These are phyloP conservation scores for Artemia sp. DNA, from an alignment of 2,888 invertebrate genomes.

Conservation along the genomic window DNA sequence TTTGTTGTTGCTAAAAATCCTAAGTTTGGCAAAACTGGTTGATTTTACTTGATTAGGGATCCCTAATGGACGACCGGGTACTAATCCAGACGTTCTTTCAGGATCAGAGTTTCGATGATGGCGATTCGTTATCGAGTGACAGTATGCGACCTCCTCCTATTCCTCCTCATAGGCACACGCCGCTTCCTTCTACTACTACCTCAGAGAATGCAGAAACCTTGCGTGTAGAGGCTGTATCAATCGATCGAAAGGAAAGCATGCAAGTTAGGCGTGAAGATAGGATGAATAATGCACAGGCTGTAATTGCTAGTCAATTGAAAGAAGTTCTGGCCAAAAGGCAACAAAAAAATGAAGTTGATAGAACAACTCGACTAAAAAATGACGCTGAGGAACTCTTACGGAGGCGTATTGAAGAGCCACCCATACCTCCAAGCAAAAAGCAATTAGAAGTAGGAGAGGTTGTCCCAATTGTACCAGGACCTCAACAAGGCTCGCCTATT, in stretches of 20 bases:
- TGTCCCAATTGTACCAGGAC: constrained; percentile 9
- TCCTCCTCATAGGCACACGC: background rate
- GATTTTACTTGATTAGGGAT: too few relatives aligned
- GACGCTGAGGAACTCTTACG: too few relatives aligned
- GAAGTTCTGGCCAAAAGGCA: constrained; percentile 6
- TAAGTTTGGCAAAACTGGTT: too few relatives aligned
- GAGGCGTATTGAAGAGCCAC: too few relatives aligned
- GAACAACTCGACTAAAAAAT: too few relatives aligned
- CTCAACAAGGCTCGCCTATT: constrained; percentile 7
- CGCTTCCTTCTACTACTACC: background rate
- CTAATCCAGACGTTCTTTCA: background rate
- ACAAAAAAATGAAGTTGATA: background rate
- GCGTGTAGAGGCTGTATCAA: background rate
- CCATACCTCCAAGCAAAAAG: too few relatives aligned
- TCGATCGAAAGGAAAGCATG: background rate
- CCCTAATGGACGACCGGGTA: too few relatives aligned
- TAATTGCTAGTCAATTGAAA: background rate
- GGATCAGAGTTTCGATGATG: constrained; percentile 4
- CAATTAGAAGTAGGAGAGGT: background rate
- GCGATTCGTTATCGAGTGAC: background rate
- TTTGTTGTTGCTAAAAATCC: too few relatives aligned
- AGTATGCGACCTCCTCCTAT: background rate
- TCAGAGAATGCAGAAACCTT: background rate
- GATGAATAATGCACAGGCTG: background rate
- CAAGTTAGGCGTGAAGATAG: background rate